phyloP scores from a whole-genome alignment of 2,113 vertebrate genomes.

The Cinclus mexicanus region DNA sequence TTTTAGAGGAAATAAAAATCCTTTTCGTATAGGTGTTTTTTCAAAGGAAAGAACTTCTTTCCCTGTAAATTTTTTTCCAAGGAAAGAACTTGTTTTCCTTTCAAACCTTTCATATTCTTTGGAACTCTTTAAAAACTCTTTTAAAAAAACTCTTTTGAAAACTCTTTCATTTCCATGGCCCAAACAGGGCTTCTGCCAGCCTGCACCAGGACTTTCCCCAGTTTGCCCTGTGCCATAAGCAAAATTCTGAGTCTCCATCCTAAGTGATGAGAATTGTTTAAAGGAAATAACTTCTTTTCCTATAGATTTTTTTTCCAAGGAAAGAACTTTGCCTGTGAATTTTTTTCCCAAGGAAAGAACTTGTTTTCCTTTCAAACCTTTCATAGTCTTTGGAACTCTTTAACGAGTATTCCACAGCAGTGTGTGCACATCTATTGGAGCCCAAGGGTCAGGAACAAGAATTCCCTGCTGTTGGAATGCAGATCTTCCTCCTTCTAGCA shows the following conservation, averaged over 20 bases:
- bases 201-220: too few species aligned
- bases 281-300: too few species aligned
- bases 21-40: neutral
- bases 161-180: too few species aligned
- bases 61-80: neutral
- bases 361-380: neutral
- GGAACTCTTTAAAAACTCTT: neutral
- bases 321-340: neutral
- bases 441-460: neutral
- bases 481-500: neutral
- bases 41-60: neutral
- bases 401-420: neutral
- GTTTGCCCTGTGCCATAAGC: too few species aligned
- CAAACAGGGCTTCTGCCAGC: too few species aligned
- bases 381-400: neutral
- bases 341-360: neutral
- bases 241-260: too few species aligned
- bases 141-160: too few species aligned
- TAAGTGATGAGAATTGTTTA: too few species aligned
- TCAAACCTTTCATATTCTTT: neutral
- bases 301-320: neutral
- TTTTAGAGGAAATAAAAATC: neutral
- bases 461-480: neutral
- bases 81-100: neutral
- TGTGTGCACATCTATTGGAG: accelerated